phyloP scores from a whole-genome alignment of 2,888 invertebrate species.

The Thyatira batis region DNA sequence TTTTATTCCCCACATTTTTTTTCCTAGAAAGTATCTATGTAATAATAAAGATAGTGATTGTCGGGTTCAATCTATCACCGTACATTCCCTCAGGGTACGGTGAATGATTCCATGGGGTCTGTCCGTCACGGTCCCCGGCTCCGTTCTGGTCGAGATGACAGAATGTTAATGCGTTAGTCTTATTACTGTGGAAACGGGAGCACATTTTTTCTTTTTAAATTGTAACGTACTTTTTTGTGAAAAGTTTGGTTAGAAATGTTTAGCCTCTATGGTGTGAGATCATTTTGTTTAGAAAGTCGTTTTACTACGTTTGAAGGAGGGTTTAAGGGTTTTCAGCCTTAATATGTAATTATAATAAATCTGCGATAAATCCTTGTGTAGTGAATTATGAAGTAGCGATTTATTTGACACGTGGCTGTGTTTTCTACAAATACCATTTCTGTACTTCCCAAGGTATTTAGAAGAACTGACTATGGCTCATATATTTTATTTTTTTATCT shows the following conservation, averaged over 20 bases:
- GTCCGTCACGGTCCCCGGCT: slow-evolving; percentile 51
- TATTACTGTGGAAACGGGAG: slow-evolving; percentile 24
- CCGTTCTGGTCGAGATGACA: slow-evolving; percentile 49
- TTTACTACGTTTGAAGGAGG: too few species aligned
- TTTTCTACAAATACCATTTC: too few species aligned
- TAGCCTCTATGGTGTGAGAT: too few species aligned
- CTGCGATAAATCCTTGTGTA: too few species aligned
- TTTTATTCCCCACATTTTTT: neutral
- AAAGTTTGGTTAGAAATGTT: neutral
- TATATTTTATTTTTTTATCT: too few species aligned
- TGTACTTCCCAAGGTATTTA: too few species aligned
- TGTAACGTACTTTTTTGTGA: slow-evolving; percentile 22
- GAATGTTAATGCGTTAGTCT: slow-evolving; percentile 41
- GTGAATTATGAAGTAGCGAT: too few species aligned
- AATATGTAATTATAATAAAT: too few species aligned
- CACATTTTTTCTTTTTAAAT: slow-evolving; percentile 25
- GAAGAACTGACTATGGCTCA: too few species aligned
- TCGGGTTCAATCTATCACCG: slow-evolving; percentile 1
- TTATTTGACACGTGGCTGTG: too few species aligned
- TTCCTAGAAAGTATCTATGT: neutral
- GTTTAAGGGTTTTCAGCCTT: too few species aligned
- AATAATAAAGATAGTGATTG: neutral
- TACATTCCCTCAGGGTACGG: slow-evolving; percentile 52
- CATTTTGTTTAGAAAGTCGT: too few species aligned
- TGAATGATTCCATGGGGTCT: slow-evolving; percentile 39